Evolutionary conservation across 2,113 vertebrate species (phyloP), one percentile per base, ranked within the genome.

Genomic region (Rhagologus leucostigma): DNA sequence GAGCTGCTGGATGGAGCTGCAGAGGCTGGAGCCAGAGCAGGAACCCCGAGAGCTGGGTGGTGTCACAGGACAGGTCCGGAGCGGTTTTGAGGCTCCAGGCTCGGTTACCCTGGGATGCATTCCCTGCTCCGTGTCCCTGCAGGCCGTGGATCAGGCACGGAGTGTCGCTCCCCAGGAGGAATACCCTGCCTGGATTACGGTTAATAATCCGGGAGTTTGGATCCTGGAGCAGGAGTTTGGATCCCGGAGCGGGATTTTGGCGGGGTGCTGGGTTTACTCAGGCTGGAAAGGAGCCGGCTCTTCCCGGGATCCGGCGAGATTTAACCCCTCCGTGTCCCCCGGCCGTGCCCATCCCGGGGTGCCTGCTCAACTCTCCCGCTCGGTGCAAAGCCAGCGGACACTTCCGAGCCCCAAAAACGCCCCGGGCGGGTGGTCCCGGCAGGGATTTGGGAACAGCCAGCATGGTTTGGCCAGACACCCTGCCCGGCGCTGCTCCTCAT

Each of bases 331-430:
- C 50, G 24, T n/a, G 55, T 15, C 62, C 49, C 11, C 14, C 0
- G 41, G 47, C 68, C 47, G 21, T 33, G 50, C 30, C 49, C 46
- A 33, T 14, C 39, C 22, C 39, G 19, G 21, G 52, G 4, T 8
- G 13, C 33, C 52, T 0, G 55, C 46, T 8, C 59, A 1, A 0
- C 50, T 2, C 7, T 19, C 67, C 74, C 19, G 22, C 57, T 47
- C 27, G 0, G 24, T 1, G 1, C 42, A 1, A 0, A 0, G 2
- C 30, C 6, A 3, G 11, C 37, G 12, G 27, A 8, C 76, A 1
- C 37, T 23, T 5, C 75, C 52, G 0, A 1, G 21, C 32, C 49
- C 57, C 20, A 1, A 8, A 5, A 8, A 9, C 5, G 41, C 16
- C 26, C 14, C 0, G 3, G 47, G 46, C 7, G 42, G 85, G 75